These are phyloP conservation scores for Zeugodacus cucurbitae DNA, from an alignment of 1,140 invertebrate species.

Conservation along the genomic window DNA sequence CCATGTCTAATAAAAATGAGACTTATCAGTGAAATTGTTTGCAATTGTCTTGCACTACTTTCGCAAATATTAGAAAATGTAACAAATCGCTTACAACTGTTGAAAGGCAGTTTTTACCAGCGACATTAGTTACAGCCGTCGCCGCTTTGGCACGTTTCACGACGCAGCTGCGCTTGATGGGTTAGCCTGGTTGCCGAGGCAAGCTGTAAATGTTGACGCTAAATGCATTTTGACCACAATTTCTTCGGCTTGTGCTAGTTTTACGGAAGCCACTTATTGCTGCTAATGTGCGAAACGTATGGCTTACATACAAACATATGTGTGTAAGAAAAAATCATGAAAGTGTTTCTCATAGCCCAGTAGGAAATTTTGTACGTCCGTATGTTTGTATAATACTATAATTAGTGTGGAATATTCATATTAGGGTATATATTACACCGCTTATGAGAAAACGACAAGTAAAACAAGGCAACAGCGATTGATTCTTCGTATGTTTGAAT, in stretches of 20 bases:
- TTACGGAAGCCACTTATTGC: neutral
- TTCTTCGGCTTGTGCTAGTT: neutral
- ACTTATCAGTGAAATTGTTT: neutral
- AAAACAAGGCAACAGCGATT: no score
- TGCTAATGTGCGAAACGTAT: neutral
- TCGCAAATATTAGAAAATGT: slow-evolving; percentile 38
- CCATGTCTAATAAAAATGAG: neutral
- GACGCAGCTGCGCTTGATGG: slow-evolving; percentile 1
- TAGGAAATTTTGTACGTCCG: no score
- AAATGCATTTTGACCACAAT: slow-evolving; percentile 36
- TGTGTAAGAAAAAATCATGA: neutral
- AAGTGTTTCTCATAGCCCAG: no score
- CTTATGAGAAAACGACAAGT: no score
- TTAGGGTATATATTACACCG: no score
- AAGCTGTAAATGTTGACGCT: neutral
- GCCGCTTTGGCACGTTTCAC: neutral
- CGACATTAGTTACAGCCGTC: slow-evolving; percentile 39
- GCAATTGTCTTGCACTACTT: slow-evolving; percentile 34
- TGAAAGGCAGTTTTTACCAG: neutral
- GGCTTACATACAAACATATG: neutral
- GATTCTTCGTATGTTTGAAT: no score
- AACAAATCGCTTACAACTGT: slow-evolving; percentile 38
- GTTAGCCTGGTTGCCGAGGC: neutral
- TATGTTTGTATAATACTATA: no score
- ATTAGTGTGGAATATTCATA: no score